Base-by-base conservation (phyloP, 2,888 invertebrate species). In the Villa cingulata region DNA sequence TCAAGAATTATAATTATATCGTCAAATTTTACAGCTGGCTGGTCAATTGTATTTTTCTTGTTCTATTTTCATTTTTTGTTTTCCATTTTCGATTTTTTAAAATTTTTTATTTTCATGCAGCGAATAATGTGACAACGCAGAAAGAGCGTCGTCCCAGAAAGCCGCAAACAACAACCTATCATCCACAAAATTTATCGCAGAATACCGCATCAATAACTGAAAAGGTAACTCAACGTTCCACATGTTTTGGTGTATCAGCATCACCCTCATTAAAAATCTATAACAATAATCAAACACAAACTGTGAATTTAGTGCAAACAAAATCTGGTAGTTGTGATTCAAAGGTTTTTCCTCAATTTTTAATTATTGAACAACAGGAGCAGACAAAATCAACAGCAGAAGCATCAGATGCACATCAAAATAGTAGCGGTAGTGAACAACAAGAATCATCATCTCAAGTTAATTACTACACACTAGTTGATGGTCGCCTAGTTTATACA, bases 341-440 rank as follows among this genome's bases (percentile, higher is more conserved):
- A 56, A 86, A 86, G 72, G 78, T 81, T 58, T 85, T 85, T 66
- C 81, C 83, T 47, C 85, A 85, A 60, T 58, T 83, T 55, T 72
- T 68, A 51, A 63, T 71, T 68, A 49, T 66, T 20, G 46, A 49
- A 15, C 41, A 46, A 17, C 40, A 42, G 10, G 64, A 65, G 15
- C 32, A 43, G 17, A 34, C 36, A 27, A 39, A 43, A 37, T 29
- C 19, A 15, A 23, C 37, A 41, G 14, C 18, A 20, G 20, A 15
- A 19, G 10, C 18, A 39, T 14, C 17, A 18, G 38, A 17, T 18
- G 12, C 18, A n/a, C 4, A 10, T 10, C 5, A 34, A 9, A 15
- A 34, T 23, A 9, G 12, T 12, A 9, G 12, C 12, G 12, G 12
- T 32, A 14, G 12, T 12, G 12, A 37, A 37, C 16, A 37, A 14